Evolutionary conservation across 2,888 invertebrate species (phyloP).

Genomic region (Drosophila anceps): DNA sequence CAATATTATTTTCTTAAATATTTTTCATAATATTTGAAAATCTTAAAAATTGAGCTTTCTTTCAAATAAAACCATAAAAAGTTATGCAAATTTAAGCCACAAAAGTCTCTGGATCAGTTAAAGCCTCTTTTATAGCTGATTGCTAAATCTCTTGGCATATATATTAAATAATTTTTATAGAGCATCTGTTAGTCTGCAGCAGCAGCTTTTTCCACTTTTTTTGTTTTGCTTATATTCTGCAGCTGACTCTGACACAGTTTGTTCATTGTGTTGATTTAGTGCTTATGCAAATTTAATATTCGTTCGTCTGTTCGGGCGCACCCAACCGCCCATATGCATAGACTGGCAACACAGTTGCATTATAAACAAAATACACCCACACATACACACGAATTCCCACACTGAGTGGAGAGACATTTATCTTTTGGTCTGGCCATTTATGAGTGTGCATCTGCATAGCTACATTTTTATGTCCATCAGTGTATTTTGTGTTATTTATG

Average conservation of each 20-base stretch:
- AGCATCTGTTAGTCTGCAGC: slow-evolving; percentile 19
- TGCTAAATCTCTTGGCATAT: background rate
- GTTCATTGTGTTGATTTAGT: slow-evolving; percentile 79
- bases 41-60: background rate
- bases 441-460: slow-evolving; percentile 44
- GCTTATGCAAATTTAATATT: slow-evolving; percentile 80
- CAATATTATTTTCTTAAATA: background rate
- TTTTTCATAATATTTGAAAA: background rate
- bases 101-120: background rate
- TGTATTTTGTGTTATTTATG: slow-evolving; percentile 68
- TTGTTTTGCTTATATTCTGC: slow-evolving; percentile 5
- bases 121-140: background rate
- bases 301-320: slow-evolving; percentile 49
- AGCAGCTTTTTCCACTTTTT: background rate
- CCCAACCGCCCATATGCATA: slow-evolving; percentile 61
- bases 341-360: slow-evolving; percentile 75
- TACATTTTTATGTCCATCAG: slow-evolving; percentile 63
- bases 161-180: slow-evolving; percentile 8
- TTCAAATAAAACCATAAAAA: background rate
- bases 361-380: slow-evolving; percentile 56
- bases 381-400: slow-evolving; percentile 2
- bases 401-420: slow-evolving; percentile 50
- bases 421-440: slow-evolving; percentile 54
- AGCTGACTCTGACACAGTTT: slow-evolving; percentile 35
- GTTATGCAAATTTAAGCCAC: background rate